Percentiles rank a stretch among this genome's conserved stretches.
phyloP scores from a whole-genome alignment of 2,797 vertebrate genomes.

The Neomorphus geoffroyi region DNA sequence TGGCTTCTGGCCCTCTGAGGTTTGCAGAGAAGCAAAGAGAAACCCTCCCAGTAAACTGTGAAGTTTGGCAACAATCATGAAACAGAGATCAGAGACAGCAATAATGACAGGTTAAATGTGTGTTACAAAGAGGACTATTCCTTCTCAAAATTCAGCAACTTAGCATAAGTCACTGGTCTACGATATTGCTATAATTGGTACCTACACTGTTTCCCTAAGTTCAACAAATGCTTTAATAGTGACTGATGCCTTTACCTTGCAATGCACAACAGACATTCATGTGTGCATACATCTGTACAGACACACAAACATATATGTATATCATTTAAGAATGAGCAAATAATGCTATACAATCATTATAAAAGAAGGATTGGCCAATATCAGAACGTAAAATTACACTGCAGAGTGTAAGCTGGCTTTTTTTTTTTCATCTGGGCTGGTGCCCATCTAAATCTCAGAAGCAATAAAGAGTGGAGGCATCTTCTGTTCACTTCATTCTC shows the following conservation, averaged over 20 bases:
- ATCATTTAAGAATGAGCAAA: not conserved
- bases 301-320: not conserved
- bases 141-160: not conserved
- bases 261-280: not conserved
- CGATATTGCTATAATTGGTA: not conserved
- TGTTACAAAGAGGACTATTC: not conserved
- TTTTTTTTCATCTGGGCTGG: not conserved
- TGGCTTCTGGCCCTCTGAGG: not conserved
- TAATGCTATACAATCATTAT: not conserved
- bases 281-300: not conserved
- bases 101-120: not conserved
- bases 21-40: not conserved
- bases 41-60: not conserved
- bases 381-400: constrained; percentile 14
- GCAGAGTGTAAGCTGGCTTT: not conserved
- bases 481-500: constrained; percentile 77
- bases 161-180: not conserved
- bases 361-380: constrained; percentile 9
- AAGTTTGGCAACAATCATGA: constrained; percentile 10
- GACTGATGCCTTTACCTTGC: not conserved
- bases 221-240: not conserved
- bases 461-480: not conserved
- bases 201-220: not conserved
- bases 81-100: not conserved
- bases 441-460: not conserved